These are phyloP conservation scores for Amiota minor DNA, from an alignment of 2,888 invertebrate species.

Conservation along the genomic window DNA sequence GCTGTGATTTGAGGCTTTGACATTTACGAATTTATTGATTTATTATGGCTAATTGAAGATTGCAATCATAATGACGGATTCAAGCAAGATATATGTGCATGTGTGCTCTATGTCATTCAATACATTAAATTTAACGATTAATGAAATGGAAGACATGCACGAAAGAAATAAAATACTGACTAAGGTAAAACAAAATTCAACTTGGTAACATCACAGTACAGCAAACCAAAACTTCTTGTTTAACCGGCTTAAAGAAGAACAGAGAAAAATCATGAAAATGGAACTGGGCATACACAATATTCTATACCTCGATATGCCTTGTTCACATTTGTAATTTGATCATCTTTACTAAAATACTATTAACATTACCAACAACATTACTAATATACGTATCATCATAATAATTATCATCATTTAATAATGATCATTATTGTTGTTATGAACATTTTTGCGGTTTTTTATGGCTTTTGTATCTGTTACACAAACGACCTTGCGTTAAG, in stretches of 20 bases:
- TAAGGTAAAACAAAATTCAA: neutral
- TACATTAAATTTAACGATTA: neutral
- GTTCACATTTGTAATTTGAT: slow-evolving; percentile 19
- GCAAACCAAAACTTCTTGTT: slow-evolving; percentile 2
- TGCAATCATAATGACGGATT: neutral
- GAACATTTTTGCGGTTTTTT: neutral
- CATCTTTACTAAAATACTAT: neutral
- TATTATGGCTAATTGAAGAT: slow-evolving; percentile 23
- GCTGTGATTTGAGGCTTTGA: slow-evolving; percentile 9
- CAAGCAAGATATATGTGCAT: neutral
- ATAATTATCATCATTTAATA: neutral
- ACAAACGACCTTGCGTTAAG: slow-evolving; percentile 22
- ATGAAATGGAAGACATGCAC: neutral
- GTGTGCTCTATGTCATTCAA: neutral
- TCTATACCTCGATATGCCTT: too few species aligned
- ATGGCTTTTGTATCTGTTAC: slow-evolving; percentile 18
- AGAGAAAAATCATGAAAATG: neutral
- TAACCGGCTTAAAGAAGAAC: slow-evolving; percentile 6
- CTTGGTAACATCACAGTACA: neutral
- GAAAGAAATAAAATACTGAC: neutral
- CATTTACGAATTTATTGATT: slow-evolving; percentile 17
- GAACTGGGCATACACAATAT: slow-evolving; percentile 5
- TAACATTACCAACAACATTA: neutral
- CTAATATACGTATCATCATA: neutral
- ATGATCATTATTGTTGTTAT: slow-evolving; percentile 3